Conservation (phyloP, 2,113 vertebrate species). For the Columbina picui region DNA sequence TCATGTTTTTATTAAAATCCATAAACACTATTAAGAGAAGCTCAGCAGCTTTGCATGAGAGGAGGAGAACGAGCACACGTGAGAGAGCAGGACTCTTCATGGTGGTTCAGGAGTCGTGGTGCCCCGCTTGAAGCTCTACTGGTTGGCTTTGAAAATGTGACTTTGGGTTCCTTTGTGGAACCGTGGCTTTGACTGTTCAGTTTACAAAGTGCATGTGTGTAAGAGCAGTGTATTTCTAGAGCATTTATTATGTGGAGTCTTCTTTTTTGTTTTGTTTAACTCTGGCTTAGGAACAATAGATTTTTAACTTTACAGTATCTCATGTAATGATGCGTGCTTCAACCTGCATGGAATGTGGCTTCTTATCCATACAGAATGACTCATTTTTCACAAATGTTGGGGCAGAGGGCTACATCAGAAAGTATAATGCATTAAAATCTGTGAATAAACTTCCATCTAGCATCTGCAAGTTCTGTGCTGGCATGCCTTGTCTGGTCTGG, state of each 20-base stretch:
- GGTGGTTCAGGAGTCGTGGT: background rate
- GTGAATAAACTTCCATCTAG: background rate
- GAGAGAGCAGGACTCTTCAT: background rate
- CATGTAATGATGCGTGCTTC: background rate
- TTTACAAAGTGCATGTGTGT: background rate
- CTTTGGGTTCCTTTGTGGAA: background rate
- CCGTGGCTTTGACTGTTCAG: background rate
- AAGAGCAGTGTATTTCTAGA: background rate
- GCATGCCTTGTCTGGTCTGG: background rate
- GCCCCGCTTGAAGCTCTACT: background rate
- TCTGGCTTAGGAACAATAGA: background rate
- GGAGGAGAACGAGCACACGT: background rate
- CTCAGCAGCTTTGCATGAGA: background rate
- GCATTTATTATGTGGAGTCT: background rate
- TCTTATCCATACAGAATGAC: background rate
- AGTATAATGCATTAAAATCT: background rate
- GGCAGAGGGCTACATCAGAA: background rate
- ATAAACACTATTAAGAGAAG: background rate
- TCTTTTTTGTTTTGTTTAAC: background rate
- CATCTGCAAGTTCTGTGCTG: background rate
- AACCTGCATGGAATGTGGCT: conserved; percentile 36
- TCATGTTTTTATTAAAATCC: background rate
- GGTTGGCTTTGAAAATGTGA: background rate
- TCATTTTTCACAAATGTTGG: background rate
- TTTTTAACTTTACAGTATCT: background rate